Conservation (phyloP, 2,113 vertebrate genomes). For the Lepidothrix coronata region DNA sequence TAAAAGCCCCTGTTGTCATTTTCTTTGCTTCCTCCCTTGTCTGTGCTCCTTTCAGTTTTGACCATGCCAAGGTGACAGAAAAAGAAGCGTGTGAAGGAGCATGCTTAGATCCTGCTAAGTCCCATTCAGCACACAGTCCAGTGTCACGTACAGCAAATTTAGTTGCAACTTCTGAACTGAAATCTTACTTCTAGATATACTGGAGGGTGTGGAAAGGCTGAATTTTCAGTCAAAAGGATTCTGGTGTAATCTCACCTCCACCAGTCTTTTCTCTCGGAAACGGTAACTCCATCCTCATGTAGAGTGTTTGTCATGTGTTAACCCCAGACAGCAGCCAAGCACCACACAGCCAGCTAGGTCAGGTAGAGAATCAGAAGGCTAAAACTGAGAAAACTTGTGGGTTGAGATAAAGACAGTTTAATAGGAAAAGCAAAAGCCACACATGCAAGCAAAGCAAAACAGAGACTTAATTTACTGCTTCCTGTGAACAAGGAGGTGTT, state of each 20-base stretch:
- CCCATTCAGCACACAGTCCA: neutral
- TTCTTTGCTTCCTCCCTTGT: neutral
- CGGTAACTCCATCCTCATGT: neutral
- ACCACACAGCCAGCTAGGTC: fast-evolving
- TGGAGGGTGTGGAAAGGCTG: neutral
- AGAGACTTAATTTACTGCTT: neutral
- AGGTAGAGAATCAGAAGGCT: neutral
- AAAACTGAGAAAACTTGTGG: neutral
- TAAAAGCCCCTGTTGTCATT: neutral
- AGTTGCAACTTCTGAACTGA: neutral
- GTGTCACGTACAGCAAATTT: neutral
- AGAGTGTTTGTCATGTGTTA: neutral
- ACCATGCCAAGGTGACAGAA: neutral
- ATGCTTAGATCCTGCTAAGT: neutral
- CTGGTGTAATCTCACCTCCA: neutral
- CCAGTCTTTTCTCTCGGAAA: neutral
- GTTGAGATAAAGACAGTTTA: neutral
- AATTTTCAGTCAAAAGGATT: neutral
- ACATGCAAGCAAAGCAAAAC: neutral
- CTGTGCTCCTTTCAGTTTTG: neutral
- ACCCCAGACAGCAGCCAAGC: neutral
- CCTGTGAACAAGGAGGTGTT: neutral
- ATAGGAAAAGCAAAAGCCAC: neutral
- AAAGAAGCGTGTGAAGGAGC: neutral
- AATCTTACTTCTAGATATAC: neutral